Base-by-base conservation (phyloP, 2,888 invertebrate species). In the Hypolimnas misippus region DNA sequence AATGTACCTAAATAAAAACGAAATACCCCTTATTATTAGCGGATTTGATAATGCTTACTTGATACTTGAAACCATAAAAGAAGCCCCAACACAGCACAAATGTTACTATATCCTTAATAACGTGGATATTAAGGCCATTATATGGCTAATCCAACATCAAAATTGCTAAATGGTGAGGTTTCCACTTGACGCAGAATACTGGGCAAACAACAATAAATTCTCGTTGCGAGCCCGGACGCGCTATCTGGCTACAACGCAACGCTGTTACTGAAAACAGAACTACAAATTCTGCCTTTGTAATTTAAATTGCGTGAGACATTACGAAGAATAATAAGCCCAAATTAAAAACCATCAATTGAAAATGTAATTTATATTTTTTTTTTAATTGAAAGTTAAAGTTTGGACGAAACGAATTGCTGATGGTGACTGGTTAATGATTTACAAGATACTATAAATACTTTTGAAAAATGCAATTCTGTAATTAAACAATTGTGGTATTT, bases 121-220 rank as follows among this genome's bases (percentile, higher is more conserved):
- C 5, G 53, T 16, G n/a, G 7, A 35, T 38, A 49, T 60, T 46
- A 54, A 19, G 25, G 38, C 12, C 17, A 33, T 53, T 53, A 60
- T 54, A 44, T 16, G 53, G 57, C 40, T 70, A 73, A 81, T 82
- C 82, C 69, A 74, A 73, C 73, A 84, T 84, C 86, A 79, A 80
- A 82, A 82, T 82, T 82, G 83, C 75, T 81, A 74, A 83, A 82
- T 76, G 80, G 76, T 72, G 67, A 55, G 70, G 72, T 70, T 76
- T 73, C 79, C 77, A 78, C 78, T 81, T 80, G 82, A 83, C 79
- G 74, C 71, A 68, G 75, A 74, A 71, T 70, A 70, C 76, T 69
- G 72, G 67, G 74, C 77, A 79, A 83, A 82, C 84, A 82, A 73
- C 81, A 64, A 87, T 87, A 87, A 87, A 87, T 88, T 82, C 75